Evolutionary conservation across 2,888 invertebrate species (phyloP), one percentile per base, ranked within the genome.

Genomic region (Cephus rjabovi): DNA sequence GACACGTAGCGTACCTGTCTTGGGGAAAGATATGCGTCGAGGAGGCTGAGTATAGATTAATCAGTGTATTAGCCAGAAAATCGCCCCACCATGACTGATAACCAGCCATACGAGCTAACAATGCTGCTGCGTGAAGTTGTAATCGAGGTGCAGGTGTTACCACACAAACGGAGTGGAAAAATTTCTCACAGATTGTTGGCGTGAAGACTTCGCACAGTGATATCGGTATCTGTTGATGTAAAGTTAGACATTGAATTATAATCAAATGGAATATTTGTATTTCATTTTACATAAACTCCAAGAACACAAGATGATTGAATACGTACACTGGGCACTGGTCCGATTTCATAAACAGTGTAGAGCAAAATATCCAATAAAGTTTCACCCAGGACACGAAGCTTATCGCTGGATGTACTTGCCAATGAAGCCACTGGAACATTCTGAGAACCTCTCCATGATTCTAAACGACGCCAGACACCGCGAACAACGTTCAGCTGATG

Each of bases 81-180:
- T 95, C 94, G 71, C 98, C 98, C 98, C 98, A 98, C 96, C 97
- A 98, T 12, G 93, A 93, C 88, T 95, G 95, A 78, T 94, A 93
- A 75, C 95, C 95, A 87, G 96, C 96, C 89, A 95, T 95, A 75
- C 96, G 94, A 79, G 97, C 96, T 87, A 97, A 92, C 81, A 98
- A 92, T 34, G 97, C 95, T 76, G 95, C 96, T 30, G 96, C 95
- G 33, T 96, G 94, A 73, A 97, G 93, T 88, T 97, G 97, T 79
- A 96, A 93, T 79, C 96, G 94, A 3, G 96, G 96, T 81, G 96
- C 95, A 88, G 96, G 96, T n/a, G 91, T 91, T 31, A 90, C 95
- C 81, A 98, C 94, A 91, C 96, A 95, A 88, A 96, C 92, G 40
- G 95, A 94, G 86, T 94, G 93, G 87, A 96, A 96, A 73, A 96